Conservation (phyloP, 2,797 vertebrate genomes). For the Sebastes minor region DNA sequence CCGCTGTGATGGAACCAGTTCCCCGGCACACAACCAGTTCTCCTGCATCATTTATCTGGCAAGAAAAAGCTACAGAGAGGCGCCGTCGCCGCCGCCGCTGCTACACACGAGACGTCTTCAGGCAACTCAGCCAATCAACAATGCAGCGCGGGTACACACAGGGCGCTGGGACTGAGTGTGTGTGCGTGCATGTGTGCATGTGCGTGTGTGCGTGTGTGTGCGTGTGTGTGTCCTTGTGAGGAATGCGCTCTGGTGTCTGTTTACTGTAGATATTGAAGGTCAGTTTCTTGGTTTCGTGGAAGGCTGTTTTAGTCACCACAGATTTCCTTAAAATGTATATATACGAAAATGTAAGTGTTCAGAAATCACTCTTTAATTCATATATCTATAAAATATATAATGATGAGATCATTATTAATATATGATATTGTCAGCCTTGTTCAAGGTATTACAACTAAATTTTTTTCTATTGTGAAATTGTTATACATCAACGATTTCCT, state of each 20-base stretch:
- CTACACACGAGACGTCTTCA: conserved; percentile 65
- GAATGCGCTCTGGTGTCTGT: conserved; percentile 46
- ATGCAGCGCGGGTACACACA: conserved; percentile 40
- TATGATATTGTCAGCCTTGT: not conserved
- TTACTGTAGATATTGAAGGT: conserved; percentile 61
- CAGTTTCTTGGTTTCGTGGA: conserved; percentile 49
- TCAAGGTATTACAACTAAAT: not conserved
- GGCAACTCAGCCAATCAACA: conserved; percentile 66
- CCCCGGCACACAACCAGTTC: conserved; percentile 58
- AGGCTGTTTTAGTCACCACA: conserved; percentile 8
- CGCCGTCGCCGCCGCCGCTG: not conserved
- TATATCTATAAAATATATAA: too few species aligned
- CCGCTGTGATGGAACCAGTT: conserved; percentile 66
- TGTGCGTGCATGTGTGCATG: conserved; percentile 36
- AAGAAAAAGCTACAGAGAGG: conserved; percentile 52
- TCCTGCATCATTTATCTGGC: conserved; percentile 80
- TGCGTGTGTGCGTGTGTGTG: conserved; percentile 19
- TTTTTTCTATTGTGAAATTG: not conserved
- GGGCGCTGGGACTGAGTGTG: conserved; percentile 6
- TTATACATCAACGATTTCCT: not conserved
- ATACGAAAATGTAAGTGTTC: not conserved
- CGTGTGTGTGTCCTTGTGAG: conserved; percentile 21
- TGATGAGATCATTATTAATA: not conserved
- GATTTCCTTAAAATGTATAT: not conserved
- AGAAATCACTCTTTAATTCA: not conserved